phyloP scores from a whole-genome alignment of 2,888 invertebrate species.

The Eupithecia pulchellata region DNA sequence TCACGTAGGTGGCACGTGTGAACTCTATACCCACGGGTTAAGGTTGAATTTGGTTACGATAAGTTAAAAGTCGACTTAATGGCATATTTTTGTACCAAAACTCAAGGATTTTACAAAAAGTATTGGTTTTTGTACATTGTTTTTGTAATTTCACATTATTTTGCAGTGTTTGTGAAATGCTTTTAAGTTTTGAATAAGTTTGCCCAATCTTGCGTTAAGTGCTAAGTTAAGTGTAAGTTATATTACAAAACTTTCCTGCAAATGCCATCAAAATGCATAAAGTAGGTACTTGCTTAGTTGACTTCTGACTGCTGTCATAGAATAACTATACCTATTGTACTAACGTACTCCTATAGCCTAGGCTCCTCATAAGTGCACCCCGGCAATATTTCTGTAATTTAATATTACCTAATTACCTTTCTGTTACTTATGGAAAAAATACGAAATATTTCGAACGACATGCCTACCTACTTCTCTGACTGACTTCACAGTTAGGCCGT shows the following conservation, averaged over 20 bases:
- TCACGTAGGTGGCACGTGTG: not conserved
- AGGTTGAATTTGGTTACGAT: constrained; percentile 2
- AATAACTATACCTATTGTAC: too few species aligned
- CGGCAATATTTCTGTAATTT: too few species aligned
- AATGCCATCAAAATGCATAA: not conserved
- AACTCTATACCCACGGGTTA: constrained; percentile 29
- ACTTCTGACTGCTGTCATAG: not conserved
- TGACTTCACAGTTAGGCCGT: too few species aligned
- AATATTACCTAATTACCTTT: too few species aligned
- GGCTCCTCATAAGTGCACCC: too few species aligned
- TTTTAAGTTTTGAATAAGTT: constrained; percentile 10
- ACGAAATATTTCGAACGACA: too few species aligned
- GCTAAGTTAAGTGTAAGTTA: too few species aligned
- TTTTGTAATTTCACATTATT: constrained; percentile 7
- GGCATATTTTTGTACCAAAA: not conserved
- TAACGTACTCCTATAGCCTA: too few species aligned
- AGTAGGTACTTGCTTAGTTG: not conserved
- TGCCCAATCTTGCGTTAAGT: not conserved
- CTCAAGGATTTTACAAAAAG: not conserved
- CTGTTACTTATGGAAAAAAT: too few species aligned
- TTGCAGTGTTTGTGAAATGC: constrained; percentile 7
- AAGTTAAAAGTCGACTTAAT: not conserved
- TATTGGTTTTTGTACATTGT: not conserved
- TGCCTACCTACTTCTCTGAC: too few species aligned
- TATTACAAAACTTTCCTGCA: not conserved